A percentile compares a stretch with the other conserved stretches of the same genome.
Evolutionary conservation across 2,797 vertebrate species (phyloP).

Genomic region (Pyrrhura leucotis): DNA sequence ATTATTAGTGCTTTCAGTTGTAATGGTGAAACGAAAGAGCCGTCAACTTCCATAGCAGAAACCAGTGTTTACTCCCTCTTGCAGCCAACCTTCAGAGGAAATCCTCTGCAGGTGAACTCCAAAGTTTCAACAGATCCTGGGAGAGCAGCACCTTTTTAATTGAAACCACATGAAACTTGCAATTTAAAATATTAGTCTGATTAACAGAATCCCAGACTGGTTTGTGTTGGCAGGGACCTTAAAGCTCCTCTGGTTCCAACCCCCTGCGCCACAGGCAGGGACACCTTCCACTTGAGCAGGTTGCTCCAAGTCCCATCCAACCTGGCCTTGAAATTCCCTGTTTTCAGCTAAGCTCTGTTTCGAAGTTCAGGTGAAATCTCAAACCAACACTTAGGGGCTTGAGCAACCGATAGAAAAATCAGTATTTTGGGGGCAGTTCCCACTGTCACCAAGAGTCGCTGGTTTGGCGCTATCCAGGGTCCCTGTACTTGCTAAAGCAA

Average conservation of each 20-base stretch:
- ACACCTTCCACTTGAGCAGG: neutral
- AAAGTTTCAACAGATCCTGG: neutral
- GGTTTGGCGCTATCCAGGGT: neutral
- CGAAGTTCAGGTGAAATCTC: neutral
- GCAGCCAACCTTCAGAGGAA: neutral
- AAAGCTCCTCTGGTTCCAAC: neutral
- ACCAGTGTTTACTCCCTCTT: rapidly evolving
- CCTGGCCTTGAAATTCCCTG: neutral
- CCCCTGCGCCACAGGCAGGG: neutral
- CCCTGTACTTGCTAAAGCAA: neutral
- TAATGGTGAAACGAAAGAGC: neutral
- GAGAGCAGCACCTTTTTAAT: neutral
- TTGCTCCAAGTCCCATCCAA: neutral
- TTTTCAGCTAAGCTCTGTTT: neutral
- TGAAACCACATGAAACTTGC: neutral
- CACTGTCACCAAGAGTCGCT: neutral
- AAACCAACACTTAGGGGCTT: neutral
- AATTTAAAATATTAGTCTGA: neutral
- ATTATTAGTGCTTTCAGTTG: neutral
- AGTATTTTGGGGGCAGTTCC: neutral
- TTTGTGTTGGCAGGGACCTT: neutral
- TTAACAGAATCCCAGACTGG: neutral
- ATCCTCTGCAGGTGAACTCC: neutral
- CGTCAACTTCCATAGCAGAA: neutral
- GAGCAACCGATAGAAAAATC: neutral